Conservation (phyloP, 2,113 vertebrate genomes). For the Isichthys henryi region DNA sequence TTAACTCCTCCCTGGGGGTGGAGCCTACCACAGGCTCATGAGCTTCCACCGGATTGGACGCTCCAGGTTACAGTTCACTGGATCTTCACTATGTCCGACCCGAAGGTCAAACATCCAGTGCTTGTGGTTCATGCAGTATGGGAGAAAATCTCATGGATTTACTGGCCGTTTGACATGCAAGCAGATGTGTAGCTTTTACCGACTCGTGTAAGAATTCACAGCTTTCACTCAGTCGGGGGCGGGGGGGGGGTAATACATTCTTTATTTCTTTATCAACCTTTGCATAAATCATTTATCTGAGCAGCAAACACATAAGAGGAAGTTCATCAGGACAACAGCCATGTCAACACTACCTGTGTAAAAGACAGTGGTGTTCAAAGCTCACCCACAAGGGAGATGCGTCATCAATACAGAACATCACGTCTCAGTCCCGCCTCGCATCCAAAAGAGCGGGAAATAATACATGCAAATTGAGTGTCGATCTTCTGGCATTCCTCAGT, state of each 20-base stretch:
- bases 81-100: not conserved
- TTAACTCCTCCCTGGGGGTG: not conserved
- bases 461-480: not conserved
- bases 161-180: not conserved
- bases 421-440: not conserved
- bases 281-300: conserved; percentile 38
- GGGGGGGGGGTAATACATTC: conserved; percentile 45
- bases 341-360: conserved; percentile 17
- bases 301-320: conserved; percentile 40
- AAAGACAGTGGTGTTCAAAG: not conserved
- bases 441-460: not conserved
- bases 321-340: conserved; percentile 13
- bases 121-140: not conserved
- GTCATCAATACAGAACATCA: not conserved
- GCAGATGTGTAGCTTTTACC: not conserved
- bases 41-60: not conserved
- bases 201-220: not conserved
- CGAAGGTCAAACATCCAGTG: not conserved
- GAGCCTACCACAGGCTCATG: not conserved
- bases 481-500: not conserved
- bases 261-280: conserved; percentile 53
- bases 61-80: not conserved
- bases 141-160: not conserved
- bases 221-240: not conserved
- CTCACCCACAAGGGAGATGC: not conserved